phyloP scores from a whole-genome alignment of 2,888 invertebrate genomes.

The Dynastes tityus region DNA sequence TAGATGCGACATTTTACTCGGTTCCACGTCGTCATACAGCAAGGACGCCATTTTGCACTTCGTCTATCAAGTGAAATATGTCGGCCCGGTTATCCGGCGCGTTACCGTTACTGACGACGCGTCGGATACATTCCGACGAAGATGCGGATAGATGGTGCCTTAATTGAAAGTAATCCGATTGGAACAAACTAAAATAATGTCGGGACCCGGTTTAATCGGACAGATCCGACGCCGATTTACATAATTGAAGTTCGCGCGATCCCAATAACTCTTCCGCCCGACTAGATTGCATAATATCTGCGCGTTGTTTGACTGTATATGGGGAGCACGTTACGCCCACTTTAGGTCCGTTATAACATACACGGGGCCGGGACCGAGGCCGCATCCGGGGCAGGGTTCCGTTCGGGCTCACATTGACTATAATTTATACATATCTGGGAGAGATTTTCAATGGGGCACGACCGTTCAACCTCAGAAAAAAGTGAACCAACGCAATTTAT shows the following conservation, averaged over 20 bases:
- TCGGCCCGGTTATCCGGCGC: background rate
- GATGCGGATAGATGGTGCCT: slow-evolving; percentile 9
- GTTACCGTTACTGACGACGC: background rate
- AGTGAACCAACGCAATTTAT: too few species aligned
- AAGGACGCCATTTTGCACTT: slow-evolving; percentile 8
- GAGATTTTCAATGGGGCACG: too few species aligned
- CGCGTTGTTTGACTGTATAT: slow-evolving; percentile 10
- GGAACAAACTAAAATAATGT: slow-evolving; percentile 37
- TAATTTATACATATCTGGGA: too few species aligned
- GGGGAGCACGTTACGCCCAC: background rate
- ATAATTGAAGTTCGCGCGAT: slow-evolving; percentile 37
- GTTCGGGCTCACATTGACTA: too few species aligned
- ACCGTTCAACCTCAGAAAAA: too few species aligned
- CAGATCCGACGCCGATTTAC: slow-evolving; percentile 41
- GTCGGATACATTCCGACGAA: background rate
- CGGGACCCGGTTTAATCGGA: slow-evolving; percentile 24
- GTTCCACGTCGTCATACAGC: background rate
- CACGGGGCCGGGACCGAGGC: too few species aligned
- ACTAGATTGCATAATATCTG: slow-evolving; percentile 27
- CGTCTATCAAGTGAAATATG: background rate
- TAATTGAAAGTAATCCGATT: slow-evolving; percentile 42
- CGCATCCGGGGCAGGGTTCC: too few species aligned
- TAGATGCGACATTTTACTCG: background rate
- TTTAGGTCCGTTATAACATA: slow-evolving; percentile 10
- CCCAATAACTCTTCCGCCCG: slow-evolving; percentile 33